Percentiles rank a stretch among this genome's conserved stretches.
Conservation (phyloP, 2,113 vertebrate genomes). For the Thamnophis sirtalis region DNA sequence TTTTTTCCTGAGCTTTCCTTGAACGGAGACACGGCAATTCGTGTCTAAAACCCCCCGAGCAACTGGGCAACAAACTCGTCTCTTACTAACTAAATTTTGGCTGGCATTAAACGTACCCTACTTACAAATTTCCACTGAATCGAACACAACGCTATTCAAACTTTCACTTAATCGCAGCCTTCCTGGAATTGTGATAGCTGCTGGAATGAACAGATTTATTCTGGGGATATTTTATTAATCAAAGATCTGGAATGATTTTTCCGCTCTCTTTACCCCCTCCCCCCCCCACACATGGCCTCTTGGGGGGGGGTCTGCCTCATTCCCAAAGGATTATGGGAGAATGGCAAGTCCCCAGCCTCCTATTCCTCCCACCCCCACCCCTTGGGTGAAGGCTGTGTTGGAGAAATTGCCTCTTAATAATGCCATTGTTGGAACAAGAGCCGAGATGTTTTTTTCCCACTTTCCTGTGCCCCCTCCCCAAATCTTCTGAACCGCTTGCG, state of each 20-base stretch:
- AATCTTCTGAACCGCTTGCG: not conserved
- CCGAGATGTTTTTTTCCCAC: not conserved
- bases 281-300: not conserved
- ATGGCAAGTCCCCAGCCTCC: not conserved
- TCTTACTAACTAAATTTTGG: not conserved
- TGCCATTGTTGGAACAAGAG: not conserved
- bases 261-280: not conserved
- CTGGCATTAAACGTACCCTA: not conserved
- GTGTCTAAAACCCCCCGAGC: not conserved
- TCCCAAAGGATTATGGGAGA: not conserved
- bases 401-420: no score
- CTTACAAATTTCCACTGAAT: not conserved
- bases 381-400: not conserved
- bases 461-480: not conserved
- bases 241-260: not conserved
- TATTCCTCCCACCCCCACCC: not conserved
- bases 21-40: not conserved
- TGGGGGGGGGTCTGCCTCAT: not conserved
- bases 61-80: not conserved
- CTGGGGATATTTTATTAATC: not conserved
- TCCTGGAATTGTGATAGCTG: not conserved
- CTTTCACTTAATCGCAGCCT: not conserved
- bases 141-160: not conserved
- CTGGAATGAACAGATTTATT: not conserved
- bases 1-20: not conserved